A percentile compares a stretch with the other conserved stretches of the same genome.
These are phyloP conservation scores for Corticium candelabrum DNA, from an alignment of 37 sponge, comb jelly and placozoan species.

Conservation along the genomic window DNA sequence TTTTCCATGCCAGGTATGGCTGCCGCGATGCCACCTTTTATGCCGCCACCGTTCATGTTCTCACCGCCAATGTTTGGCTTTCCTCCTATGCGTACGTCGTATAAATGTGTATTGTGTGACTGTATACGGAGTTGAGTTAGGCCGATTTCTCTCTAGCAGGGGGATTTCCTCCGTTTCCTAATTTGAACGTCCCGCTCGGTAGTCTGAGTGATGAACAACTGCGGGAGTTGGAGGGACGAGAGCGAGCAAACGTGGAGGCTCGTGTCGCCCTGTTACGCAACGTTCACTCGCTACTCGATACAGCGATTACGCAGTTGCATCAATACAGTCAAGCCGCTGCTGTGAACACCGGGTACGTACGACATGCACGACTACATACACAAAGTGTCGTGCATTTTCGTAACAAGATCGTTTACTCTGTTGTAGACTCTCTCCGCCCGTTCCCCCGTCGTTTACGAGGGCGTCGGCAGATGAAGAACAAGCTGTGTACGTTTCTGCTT, in stretches of 20 bases:
- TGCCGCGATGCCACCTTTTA: neutral
- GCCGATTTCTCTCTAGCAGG: too few species aligned
- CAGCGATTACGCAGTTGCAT: constrained; percentile 68
- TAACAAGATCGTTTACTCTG: neutral
- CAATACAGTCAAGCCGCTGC: constrained; percentile 35
- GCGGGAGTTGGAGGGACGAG: constrained; percentile 64
- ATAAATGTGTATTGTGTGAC: neutral
- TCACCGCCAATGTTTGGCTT: neutral
- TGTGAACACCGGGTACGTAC: neutral
- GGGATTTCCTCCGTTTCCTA: neutral
- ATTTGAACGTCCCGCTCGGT: neutral
- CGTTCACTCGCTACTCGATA: constrained; percentile 71
- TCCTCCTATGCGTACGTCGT: neutral
- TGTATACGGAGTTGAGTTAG: too few species aligned
- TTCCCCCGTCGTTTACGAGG: neutral
- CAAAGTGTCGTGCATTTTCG: neutral
- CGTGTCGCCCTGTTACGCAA: constrained; percentile 71
- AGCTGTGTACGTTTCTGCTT: neutral
- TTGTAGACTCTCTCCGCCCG: neutral
- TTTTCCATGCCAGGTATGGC: neutral
- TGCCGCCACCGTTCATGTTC: neutral
- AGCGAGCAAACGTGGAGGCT: constrained; percentile 75
- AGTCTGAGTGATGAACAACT: constrained; percentile 68
- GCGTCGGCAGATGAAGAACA: neutral
- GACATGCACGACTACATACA: too few species aligned